Base-by-base conservation (phyloP, 30 jellyfish, hydroid and myxozoan species). In the Cassiopea andromeda region DNA sequence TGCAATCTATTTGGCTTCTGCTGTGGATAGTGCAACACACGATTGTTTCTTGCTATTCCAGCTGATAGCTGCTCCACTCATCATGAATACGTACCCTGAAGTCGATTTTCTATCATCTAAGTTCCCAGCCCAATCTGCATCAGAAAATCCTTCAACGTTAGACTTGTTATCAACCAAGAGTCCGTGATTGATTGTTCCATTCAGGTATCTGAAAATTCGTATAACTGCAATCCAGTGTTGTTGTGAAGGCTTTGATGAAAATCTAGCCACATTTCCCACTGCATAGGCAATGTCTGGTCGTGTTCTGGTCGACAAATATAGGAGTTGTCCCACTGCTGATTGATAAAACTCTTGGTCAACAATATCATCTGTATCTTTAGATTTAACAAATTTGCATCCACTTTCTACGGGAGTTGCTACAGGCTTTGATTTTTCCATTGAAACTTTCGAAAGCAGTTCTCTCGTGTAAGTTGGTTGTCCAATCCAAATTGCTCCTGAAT, bases 101-200 rank as follows among this genome's bases (percentile, higher is more conserved):
- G 71, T 66, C 6, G 85, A 83, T 46, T 68, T 83, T 15, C 91
- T 15, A 46, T 46, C n/a, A 2, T 7, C 15, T 15, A 66, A 5
- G 73, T 83, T 58, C 1, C 91, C 91, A 2, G 75, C 91, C 88
- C 88, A 85, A 47, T 71, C 93, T 14, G 93, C 93, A 71, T 84
- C 92, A 27, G 89, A 64, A 38, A 15, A 74, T 10, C 88, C 93
- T 19, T 47, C 4, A 2, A 72, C 60, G 9, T 12, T 13, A 4
- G 13, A 4, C 27, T 67, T 16, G 44, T 16, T 44, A 10, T 67
- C 76, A 67, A 18, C n/a, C 4, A 44, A 6, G 45, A 73, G 59
- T 7, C 88, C 85, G 77, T 84, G 72, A 67, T 68, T 86, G 70
- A 43, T 46, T 74, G 84, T 76, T 10, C 58, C 71, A 19, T 75